A percentile compares a stretch with the other conserved stretches of the same genome.
Conservation (phyloP, 2,888 invertebrate species). For the Agonum fuliginosum region DNA sequence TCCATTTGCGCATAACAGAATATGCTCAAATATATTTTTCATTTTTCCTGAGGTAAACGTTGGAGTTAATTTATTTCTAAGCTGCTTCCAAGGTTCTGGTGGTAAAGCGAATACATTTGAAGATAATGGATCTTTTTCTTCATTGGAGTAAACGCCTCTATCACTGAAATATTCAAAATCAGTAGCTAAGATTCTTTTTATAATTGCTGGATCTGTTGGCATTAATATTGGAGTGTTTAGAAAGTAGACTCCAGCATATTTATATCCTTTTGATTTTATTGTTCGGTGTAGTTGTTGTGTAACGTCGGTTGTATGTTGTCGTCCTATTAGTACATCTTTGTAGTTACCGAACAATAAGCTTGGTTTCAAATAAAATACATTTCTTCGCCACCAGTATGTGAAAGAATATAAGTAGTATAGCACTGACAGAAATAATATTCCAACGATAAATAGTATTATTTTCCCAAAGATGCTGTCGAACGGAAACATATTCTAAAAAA, state of each 20-base stretch:
- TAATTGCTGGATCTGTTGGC: conserved; percentile 67
- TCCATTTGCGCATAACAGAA: neutral
- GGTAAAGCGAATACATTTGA: conserved; percentile 63
- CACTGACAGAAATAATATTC: neutral
- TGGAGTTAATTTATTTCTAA: conserved; percentile 46
- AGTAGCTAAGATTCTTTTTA: conserved; percentile 68
- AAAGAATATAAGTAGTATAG: conserved; percentile 25
- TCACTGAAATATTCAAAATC: conserved; percentile 69
- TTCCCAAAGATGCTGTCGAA: neutral
- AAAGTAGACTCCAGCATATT: conserved; percentile 63
- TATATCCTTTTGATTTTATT: conserved; percentile 60
- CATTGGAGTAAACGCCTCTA: conserved; percentile 66
- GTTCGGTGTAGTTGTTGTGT: conserved; percentile 47
- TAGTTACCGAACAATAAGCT: conserved; percentile 44
- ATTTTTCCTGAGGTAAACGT: conserved; percentile 55
- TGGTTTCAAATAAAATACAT: conserved; percentile 42
- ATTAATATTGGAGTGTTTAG: conserved; percentile 66
- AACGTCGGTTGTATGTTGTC: neutral
- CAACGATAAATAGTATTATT: neutral
- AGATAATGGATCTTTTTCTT: conserved; percentile 67
- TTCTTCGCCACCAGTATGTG: conserved; percentile 38
- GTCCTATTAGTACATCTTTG: conserved; percentile 1
- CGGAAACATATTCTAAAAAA: conserved; percentile 26
- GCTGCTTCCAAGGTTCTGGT: conserved; percentile 25
- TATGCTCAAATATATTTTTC: conserved; percentile 45